Evolutionary conservation across 2,113 vertebrate genomes (phyloP).

Genomic region (Tupaia tana): DNA sequence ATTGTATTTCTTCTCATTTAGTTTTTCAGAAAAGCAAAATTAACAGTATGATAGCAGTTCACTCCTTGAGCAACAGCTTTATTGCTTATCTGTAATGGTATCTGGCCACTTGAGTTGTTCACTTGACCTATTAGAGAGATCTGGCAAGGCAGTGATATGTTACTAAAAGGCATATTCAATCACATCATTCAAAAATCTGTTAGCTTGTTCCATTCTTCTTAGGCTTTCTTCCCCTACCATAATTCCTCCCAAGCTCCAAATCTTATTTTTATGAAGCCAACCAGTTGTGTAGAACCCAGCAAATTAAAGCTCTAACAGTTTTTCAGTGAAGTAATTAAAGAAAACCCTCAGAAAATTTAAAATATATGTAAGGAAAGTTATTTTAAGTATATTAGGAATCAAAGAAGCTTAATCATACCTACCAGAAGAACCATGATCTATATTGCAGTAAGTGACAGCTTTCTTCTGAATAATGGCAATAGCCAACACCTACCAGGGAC

Average conservation of each 20-base stretch:
- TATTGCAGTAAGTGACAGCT: not conserved
- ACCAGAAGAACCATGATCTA: not conserved
- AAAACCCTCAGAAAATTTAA: not conserved
- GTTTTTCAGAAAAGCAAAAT: not conserved
- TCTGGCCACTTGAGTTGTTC: not conserved
- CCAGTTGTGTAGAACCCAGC: not conserved
- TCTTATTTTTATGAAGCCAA: not conserved
- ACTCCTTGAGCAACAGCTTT: not conserved
- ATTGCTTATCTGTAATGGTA: not conserved
- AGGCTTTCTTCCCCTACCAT: not conserved
- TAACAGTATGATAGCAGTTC: not conserved
- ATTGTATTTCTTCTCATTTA: conserved; percentile 13
- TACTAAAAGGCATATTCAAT: not conserved
- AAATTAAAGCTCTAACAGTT: conserved; percentile 34
- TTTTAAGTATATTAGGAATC: conserved; percentile 33
- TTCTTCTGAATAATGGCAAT: not conserved
- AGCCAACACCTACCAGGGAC: not conserved
- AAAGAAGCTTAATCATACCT: not conserved
- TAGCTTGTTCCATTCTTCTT: not conserved
- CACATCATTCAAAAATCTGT: not conserved
- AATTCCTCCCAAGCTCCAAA: not conserved
- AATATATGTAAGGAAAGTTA: not conserved
- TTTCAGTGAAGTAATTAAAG: not conserved
- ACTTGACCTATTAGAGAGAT: not conserved
- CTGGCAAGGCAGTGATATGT: not conserved